phyloP scores from a whole-genome alignment of 2,113 vertebrate species.

The Dicentrarchus labrax region DNA sequence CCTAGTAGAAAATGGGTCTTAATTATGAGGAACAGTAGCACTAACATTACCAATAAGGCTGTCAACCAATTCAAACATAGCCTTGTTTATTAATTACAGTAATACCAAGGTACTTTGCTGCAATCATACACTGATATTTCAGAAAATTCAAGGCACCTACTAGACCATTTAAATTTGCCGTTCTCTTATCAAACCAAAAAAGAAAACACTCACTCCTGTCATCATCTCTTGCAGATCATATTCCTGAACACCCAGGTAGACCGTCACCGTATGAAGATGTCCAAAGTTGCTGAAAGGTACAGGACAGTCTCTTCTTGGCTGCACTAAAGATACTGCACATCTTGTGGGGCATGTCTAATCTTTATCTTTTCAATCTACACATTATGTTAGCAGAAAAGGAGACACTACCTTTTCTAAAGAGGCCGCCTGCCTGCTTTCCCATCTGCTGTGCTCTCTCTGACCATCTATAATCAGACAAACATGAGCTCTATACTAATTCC shows the following conservation, averaged over 20 bases:
- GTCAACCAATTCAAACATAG: neutral
- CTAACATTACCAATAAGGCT: neutral
- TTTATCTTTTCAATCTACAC: neutral
- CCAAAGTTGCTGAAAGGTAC: conserved; percentile 99
- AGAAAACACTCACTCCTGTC: conserved; percentile 23
- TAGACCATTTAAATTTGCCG: neutral
- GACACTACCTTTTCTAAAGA: neutral
- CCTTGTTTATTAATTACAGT: neutral
- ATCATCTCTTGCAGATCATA: conserved; percentile 85
- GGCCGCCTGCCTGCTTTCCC: conserved; percentile 3
- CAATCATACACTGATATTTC: neutral
- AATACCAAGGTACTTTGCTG: neutral
- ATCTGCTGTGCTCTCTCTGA: conserved; percentile 16
- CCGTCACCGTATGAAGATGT: conserved; percentile 99
- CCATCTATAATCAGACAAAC: conserved; percentile 36
- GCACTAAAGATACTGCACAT: neutral
- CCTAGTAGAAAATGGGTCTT: neutral
- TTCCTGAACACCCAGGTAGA: conserved; percentile 96
- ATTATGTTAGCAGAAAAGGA: neutral
- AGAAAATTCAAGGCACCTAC: neutral
- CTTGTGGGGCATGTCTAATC: neutral
- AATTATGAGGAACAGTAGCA: conserved; percentile 8
- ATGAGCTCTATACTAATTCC: neutral
- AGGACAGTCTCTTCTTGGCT: neutral
- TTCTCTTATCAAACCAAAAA: neutral